Base-by-base conservation (phyloP, 2,797 vertebrate genomes). In the Streptopelia turtur region DNA sequence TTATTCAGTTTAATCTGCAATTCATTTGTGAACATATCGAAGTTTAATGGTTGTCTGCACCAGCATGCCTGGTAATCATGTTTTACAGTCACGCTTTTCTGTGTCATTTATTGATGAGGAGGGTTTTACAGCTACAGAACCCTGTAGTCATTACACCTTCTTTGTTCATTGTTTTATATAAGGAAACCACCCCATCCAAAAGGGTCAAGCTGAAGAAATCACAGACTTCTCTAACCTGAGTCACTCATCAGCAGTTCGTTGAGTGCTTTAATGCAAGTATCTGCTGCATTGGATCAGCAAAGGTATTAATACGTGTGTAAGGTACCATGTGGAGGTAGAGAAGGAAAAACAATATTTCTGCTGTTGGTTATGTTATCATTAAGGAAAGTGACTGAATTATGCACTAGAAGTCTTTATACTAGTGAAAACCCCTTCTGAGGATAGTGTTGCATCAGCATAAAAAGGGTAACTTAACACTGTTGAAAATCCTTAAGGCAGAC, bases 1-100 rank as follows among this genome's bases (percentile, higher is more conserved):
- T 78, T 50, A 92, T 20, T 95, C 60, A 76, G 16, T 96, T 92
- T 85, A 95, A 95, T 97, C 83, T 27, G 16, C 52, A 75, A 71
- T 97, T 94, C 59, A 22, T 96, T 88, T 92, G 66, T 87, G 76
- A 75, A 35, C 23, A 6, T 74, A 76, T 55, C 37, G 39, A 28
- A 37, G 23, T 82, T 78, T 71, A 76, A 68, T 55, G 25, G 18
- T 49, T 83, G 31, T 74, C 45, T 55, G n/a, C 70, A 80, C 43
- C 57, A 82, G 59, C 14, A 11, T 78, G 79, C 35, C 52, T 83
- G 52, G 39, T 49, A 74, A 10, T 56, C 80, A 24, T 22, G 6
- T 74, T 90, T 92, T 63, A 53, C 71, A 61, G 45, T 35, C 25
- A 10, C 76, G 24, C 23, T 80, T 24, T 61, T 45, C 74, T 60